Evolutionary conservation across 2,797 vertebrate species (phyloP).

Genomic region (Xyrichtys novacula): DNA sequence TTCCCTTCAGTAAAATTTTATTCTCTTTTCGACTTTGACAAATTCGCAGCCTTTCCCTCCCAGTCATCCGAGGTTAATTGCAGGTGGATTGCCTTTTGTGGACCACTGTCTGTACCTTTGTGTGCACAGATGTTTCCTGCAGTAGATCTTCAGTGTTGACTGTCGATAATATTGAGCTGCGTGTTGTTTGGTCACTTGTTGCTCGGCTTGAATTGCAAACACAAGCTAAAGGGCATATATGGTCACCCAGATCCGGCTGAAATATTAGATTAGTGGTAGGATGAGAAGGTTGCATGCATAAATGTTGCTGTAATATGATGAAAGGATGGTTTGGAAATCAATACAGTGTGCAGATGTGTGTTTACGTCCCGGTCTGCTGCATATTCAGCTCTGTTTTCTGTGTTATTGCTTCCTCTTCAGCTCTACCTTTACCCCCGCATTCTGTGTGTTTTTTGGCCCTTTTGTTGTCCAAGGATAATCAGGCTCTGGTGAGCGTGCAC

Average conservation of each 20-base stretch:
- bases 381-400: constrained; percentile 9
- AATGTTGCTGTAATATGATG: background rate
- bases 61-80: no score
- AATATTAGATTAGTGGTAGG: background rate
- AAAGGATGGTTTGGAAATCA: background rate
- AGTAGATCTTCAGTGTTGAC: background rate
- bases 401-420: background rate
- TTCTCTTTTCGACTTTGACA: no score
- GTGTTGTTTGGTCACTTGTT: constrained; percentile 3
- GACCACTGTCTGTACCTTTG: background rate
- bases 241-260: background rate
- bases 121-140: background rate
- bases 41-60: no score
- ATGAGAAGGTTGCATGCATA: background rate
- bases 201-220: background rate
- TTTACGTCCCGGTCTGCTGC: background rate
- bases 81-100: no score
- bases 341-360: background rate
- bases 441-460: background rate
- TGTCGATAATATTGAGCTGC: background rate
- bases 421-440: background rate
- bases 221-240: background rate
- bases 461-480: constrained; percentile 1
- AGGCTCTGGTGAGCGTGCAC: background rate
- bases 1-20: no score